Evolutionary conservation across 2,113 vertebrate species (phyloP), one percentile per base, ranked within the genome.

Genomic region (Hassar affinis): DNA sequence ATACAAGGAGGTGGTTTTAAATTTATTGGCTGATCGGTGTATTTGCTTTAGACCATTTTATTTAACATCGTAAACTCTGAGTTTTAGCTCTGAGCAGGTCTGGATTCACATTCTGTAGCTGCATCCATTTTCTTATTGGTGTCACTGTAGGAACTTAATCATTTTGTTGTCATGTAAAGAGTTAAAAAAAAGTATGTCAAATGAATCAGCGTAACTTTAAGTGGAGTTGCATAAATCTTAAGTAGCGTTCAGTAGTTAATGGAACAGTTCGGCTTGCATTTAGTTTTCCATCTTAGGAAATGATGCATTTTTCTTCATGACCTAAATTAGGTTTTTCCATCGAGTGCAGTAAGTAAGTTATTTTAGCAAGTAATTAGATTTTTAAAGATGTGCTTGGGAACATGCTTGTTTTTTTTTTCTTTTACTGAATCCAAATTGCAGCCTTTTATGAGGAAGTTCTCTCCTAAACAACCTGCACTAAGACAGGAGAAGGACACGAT

Each of bases 281-380:
- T 77, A 52, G 4, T 75, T 33, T 52, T 52, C 72, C 72, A 75
- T 75, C 47, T 27, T 30, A 10, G 72, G 72, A 52, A 75, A 52
- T 30, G 2, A 22, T 35, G 51, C 74, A 35, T 33, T 57, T 57
- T 18, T 42, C 52, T 57, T 78, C 49, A 56, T 77, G 27, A 52
- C 47, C 18, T 75, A 52, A 56, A 77, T 54, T 25, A 38, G 52
- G 17, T 35, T 56, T 33, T 77, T 17, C 25, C 75, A 57, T 62
- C 25, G 64, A 38, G 10, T 42, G 33, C 42, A 59, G 20, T 38
- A 10, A 56, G 18, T 35, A 52, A 22, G 54, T 78, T n/a, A 17
- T 59, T 78, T 78, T 38, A 59, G 22, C 52, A 57, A 57, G 76
- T 45, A 78, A 78, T 78, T 42, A 59, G 51, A 69, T 59, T 59